phyloP scores from a whole-genome alignment of 2,888 invertebrate genomes.

The Anthophora plumipes region DNA sequence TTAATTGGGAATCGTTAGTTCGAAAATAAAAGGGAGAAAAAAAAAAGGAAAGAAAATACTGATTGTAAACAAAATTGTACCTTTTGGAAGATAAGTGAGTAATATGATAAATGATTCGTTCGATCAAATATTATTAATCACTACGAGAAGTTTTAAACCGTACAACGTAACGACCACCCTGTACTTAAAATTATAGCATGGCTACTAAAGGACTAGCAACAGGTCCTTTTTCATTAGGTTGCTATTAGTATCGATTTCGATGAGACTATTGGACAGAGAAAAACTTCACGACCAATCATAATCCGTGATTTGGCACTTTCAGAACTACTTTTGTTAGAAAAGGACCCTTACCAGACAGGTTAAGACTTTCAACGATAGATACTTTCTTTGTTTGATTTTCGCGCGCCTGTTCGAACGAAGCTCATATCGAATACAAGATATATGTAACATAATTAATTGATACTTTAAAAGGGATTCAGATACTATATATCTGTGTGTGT shows the following conservation, averaged over 20 bases:
- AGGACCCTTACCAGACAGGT: conserved; percentile 4
- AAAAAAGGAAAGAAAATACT: conserved; percentile 21
- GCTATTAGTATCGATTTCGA: conserved; percentile 20
- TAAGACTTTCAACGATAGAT: background rate
- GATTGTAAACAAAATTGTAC: conserved; percentile 25
- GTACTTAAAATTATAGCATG: conserved; percentile 25
- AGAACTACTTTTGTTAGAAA: conserved; percentile 8
- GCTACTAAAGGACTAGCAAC: conserved; percentile 57
- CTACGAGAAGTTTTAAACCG: conserved; percentile 10
- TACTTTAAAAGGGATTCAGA: background rate
- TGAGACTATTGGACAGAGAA: conserved; percentile 45
- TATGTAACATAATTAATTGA: background rate
- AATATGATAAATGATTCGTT: background rate
- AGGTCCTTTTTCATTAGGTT: conserved; percentile 42
- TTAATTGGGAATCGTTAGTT: conserved; percentile 3
- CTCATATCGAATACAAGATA: too few species aligned
- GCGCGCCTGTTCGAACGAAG: conserved; percentile 42
- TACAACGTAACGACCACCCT: conserved; percentile 24
- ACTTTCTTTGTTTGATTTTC: conserved; percentile 33
- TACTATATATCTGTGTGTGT: too few species aligned
- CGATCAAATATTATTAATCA: conserved; percentile 12
- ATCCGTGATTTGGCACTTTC: background rate
- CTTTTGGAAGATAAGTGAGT: conserved; percentile 22
- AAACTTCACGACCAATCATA: conserved; percentile 45
- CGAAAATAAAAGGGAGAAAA: conserved; percentile 14